These are phyloP conservation scores for Drosophila rubida DNA, from an alignment of 2,888 invertebrate species.

Conservation along the genomic window DNA sequence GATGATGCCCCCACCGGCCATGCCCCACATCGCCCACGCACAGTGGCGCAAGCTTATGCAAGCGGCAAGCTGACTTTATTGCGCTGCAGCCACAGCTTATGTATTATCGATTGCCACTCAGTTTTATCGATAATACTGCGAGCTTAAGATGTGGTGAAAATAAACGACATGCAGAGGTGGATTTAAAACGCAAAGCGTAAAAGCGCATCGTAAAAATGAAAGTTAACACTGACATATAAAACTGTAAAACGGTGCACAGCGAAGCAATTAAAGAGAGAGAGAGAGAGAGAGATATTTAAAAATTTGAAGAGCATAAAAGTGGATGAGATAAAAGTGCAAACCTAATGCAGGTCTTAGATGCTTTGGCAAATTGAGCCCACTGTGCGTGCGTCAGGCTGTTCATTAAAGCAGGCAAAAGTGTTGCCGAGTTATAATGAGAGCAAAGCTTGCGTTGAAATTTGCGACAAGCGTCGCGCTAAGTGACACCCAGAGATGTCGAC, in stretches of 20 bases:
- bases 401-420: constrained; percentile 62
- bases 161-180: not conserved
- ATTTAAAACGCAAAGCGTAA: not conserved
- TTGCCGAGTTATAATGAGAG: constrained; percentile 76
- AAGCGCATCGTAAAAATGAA: not conserved
- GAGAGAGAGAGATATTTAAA: too few relatives aligned
- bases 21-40: constrained; percentile 1
- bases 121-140: not conserved
- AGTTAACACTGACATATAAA: not conserved
- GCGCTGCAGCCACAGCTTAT: not conserved
- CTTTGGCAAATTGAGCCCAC: too few relatives aligned
- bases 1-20: constrained; percentile 36
- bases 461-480: constrained; percentile 55
- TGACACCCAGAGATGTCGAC: constrained; percentile 41
- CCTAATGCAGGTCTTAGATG: too few relatives aligned
- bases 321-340: not conserved
- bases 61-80: not conserved
- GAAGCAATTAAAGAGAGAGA: too few relatives aligned
- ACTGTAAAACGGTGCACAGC: not conserved
- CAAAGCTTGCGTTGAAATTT: constrained; percentile 63
- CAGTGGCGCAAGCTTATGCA: not conserved
- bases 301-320: not conserved
- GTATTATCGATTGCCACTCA: not conserved
- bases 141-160: not conserved
- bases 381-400: constrained; percentile 40